Conservation (phyloP, 1,140 invertebrate species). For the Orius insidiosus region DNA sequence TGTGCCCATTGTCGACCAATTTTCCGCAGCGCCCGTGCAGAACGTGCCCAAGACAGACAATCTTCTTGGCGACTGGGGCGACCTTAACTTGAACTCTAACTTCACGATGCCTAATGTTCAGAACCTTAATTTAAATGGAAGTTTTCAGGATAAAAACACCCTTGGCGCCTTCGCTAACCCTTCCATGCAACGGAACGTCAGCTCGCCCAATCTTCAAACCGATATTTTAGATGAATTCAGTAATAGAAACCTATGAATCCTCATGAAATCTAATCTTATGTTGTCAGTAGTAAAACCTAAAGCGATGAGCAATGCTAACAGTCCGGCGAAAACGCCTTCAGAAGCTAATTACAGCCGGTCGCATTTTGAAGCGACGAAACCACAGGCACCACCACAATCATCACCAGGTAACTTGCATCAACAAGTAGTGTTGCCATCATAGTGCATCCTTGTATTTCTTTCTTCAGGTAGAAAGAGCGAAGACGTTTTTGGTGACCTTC, state of each 20-base stretch:
- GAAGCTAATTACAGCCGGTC: slow-evolving; percentile 37
- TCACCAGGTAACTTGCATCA: slow-evolving; percentile 13
- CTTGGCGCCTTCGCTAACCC: background rate
- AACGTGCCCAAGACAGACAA: slow-evolving; percentile 5
- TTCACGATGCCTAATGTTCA: background rate
- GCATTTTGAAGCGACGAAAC: slow-evolving; percentile 41
- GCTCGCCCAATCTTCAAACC: slow-evolving; percentile 36
- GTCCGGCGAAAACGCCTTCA: slow-evolving; percentile 25
- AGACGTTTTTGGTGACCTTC: slow-evolving; percentile 77
- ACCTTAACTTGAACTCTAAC: background rate
- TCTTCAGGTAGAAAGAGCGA: slow-evolving; percentile 28
- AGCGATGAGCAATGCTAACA: slow-evolving; percentile 15
- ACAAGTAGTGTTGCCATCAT: background rate
- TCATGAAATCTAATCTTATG: background rate
- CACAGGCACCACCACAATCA: slow-evolving; percentile 8
- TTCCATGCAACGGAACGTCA: slow-evolving; percentile 34
- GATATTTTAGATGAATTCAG: slow-evolving; percentile 38
- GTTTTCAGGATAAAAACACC: background rate
- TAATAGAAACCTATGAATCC: slow-evolving; percentile 7
- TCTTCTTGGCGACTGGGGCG: slow-evolving; percentile 13
- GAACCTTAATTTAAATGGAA: background rate
- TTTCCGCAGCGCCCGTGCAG: background rate
- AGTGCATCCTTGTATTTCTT: slow-evolving; percentile 23
- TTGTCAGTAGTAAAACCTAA: slow-evolving; percentile 1
- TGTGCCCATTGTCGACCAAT: no score